phyloP scores from a whole-genome alignment of 2,113 vertebrate species.

The Morphnarchus princeps region DNA sequence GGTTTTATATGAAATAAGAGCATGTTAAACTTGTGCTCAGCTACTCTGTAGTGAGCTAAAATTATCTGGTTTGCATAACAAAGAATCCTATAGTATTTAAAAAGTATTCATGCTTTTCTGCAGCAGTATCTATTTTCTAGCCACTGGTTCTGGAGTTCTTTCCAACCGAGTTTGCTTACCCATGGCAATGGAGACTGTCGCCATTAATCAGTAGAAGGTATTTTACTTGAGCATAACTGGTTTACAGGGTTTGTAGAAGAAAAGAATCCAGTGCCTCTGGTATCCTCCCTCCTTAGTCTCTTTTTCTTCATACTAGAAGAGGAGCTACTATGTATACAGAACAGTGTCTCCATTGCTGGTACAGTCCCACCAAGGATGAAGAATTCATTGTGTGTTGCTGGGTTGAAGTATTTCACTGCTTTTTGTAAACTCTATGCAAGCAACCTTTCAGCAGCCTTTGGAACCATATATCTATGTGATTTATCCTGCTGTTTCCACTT shows the following conservation, averaged over 20 bases:
- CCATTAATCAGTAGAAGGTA: background rate
- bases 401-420: background rate
- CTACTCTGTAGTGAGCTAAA: background rate
- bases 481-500: background rate
- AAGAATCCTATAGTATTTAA: background rate
- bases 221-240: background rate
- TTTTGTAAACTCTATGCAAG: background rate
- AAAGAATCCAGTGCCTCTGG: background rate
- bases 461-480: background rate
- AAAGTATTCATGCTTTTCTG: background rate
- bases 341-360: background rate
- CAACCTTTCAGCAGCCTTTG: background rate
- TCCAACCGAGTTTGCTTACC: background rate
- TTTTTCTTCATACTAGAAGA: background rate
- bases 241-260: background rate
- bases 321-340: background rate
- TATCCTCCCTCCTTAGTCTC: background rate
- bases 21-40: background rate
- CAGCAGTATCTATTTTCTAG: background rate
- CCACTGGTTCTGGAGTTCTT: background rate
- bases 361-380: background rate
- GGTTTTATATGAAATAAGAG: background rate
- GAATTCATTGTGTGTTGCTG: background rate
- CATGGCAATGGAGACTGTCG: background rate
- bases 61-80: background rate